Evolutionary conservation across 2,113 vertebrate species (phyloP).

Genomic region (Corynorhinus townsendii): DNA sequence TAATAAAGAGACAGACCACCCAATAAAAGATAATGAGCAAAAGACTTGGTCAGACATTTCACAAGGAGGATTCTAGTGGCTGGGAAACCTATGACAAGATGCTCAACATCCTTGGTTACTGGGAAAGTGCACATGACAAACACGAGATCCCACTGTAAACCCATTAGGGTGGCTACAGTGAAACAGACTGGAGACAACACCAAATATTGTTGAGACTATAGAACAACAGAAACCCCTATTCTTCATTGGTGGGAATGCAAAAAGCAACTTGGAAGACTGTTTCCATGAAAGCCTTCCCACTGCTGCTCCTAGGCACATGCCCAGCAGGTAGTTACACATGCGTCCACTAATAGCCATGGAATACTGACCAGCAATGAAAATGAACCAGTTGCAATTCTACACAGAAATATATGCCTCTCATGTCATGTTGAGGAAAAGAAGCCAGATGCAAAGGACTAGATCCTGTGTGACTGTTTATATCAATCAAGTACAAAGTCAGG

Average conservation of each 20-base stretch:
- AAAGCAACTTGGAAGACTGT: not conserved
- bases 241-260: not conserved
- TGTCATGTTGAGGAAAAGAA: not conserved
- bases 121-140: not conserved
- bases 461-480: fast-evolving
- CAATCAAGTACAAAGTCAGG: not conserved
- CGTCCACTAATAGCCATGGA: fast-evolving
- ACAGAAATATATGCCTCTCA: not conserved
- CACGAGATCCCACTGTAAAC: not conserved
- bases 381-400: not conserved
- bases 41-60: not conserved
- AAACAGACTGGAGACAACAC: fast-evolving
- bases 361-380: not conserved
- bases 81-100: not conserved
- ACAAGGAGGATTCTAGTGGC: not conserved
- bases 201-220: not conserved
- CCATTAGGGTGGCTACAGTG: not conserved
- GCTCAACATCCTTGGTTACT: not conserved
- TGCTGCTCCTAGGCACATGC: fast-evolving
- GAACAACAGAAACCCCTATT: not conserved
- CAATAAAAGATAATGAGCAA: not conserved
- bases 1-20: not conserved
- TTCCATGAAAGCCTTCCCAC: not conserved
- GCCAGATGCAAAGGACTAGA: not conserved
- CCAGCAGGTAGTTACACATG: fast-evolving